Conservation (phyloP, 2,888 invertebrate genomes). For the Sepiola atlantica region DNA sequence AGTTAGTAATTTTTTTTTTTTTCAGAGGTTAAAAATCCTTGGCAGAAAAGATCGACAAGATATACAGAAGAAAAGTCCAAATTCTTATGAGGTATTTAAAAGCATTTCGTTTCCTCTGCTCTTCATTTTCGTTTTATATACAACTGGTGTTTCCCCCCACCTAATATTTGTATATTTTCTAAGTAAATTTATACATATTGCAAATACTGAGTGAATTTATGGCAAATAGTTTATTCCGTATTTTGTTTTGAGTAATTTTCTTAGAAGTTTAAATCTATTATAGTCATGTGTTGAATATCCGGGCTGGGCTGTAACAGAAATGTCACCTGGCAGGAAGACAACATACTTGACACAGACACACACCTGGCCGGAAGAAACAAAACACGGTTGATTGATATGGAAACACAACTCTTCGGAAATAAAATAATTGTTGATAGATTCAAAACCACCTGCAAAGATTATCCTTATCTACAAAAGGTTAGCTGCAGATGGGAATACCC, state of each 20-base stretch:
- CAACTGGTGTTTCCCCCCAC: neutral
- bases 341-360: neutral
- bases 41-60: conserved; percentile 70
- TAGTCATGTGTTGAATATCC: too few species aligned
- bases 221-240: too few species aligned
- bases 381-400: too few species aligned
- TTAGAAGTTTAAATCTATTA: too few species aligned
- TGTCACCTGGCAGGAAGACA: neutral
- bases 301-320: too few species aligned
- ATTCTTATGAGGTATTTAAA: conserved; percentile 58
- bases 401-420: neutral
- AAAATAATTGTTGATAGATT: neutral
- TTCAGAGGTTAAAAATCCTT: conserved; percentile 66
- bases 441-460: too few species aligned
- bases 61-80: conserved; percentile 62
- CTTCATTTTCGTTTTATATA: neutral
- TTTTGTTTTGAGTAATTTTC: too few species aligned
- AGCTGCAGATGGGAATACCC: too few species aligned
- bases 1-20: conserved; percentile 44
- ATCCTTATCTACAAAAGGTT: too few species aligned
- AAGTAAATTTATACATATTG: too few species aligned
- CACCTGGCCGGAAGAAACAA: neutral
- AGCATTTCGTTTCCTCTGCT: neutral
- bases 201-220: too few species aligned
- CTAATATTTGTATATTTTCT: neutral